Evolutionary conservation across 2,113 vertebrate genomes (phyloP).

Genomic region (Seriola aureovittata): DNA sequence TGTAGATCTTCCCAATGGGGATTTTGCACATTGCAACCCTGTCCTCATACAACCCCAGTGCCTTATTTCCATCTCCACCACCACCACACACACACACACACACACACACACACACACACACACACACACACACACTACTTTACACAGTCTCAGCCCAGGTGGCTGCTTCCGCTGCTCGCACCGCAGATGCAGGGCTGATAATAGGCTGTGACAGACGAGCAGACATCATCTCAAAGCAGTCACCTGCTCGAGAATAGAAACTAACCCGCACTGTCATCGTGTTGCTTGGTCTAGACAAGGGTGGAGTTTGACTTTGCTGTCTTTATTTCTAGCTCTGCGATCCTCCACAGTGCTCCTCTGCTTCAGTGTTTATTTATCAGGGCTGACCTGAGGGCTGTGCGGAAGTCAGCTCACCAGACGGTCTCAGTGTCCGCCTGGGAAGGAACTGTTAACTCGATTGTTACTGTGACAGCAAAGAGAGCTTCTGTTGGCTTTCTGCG

Average conservation of each 20-base stretch:
- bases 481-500: constrained; percentile 25
- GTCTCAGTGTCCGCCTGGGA: neutral
- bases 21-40: constrained; percentile 38
- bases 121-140: neutral
- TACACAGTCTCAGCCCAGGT: constrained; percentile 45
- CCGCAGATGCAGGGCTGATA: constrained; percentile 47
- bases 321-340: constrained; percentile 15
- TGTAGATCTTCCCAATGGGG: constrained; percentile 35
- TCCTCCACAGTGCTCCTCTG: neutral
- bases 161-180: constrained; percentile 51
- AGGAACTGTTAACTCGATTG: constrained; percentile 15
- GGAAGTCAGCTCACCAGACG: constrained; percentile 17
- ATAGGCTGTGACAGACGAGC: constrained; percentile 49
- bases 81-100: neutral
- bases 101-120: constrained; percentile 1
- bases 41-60: constrained; percentile 55
- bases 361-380: neutral
- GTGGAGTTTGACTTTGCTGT: constrained; percentile 12
- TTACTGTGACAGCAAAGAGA: neutral
- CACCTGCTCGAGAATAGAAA: constrained; percentile 42
- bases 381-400: neutral
- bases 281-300: neutral
- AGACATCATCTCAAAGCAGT: constrained; percentile 40
- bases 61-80: constrained; percentile 46
- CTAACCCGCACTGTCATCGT: neutral